phyloP scores from a whole-genome alignment of 2,113 vertebrate genomes.

The crab-eating macaque (Macaca fascicularis) region T2T-MFA8v1.1 NC_088378.1:105885001-105885500 shows the following conservation, averaged over 20 bases:
- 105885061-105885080: neutral
- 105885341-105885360: conserved; percentile 10
- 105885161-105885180: neutral
- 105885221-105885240: neutral
- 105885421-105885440: neutral
- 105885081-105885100: neutral
- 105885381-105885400: neutral
- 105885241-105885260: conserved; percentile 3
- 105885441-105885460: neutral
- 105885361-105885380: neutral
- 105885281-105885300: neutral
- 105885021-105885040: neutral
- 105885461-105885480: neutral
- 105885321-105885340: neutral
- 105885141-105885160: neutral
- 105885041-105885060: neutral
- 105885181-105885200: neutral
- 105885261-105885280: neutral
- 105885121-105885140: neutral
- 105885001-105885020: neutral
- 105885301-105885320: neutral
- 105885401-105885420: neutral
- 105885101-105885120: neutral
- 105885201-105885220: neutral
- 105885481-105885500: neutral